Evolutionary conservation across 2,113 vertebrate species (phyloP), one percentile per base, ranked within the genome.

Genomic region (Indicator maculatus): DNA sequence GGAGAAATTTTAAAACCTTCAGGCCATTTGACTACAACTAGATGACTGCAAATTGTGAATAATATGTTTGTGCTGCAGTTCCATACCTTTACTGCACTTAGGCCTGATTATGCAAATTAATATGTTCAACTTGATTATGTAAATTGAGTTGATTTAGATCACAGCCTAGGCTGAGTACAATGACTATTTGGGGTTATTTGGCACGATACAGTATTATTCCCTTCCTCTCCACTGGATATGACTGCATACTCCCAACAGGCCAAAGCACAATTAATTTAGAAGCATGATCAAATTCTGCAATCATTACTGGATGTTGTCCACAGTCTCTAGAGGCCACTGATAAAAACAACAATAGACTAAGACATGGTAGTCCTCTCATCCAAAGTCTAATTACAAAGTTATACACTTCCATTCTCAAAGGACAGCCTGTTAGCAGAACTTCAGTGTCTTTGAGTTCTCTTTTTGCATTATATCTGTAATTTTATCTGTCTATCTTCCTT

Each of bases 321-420:
- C 36, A 47, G 74, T 56, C 87, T 63, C 50, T 28, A 47, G 93
- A 91, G 88, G 56, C 31, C 76, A 65, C 88, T 75, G 93, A 89
- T 93, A 82, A 64, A 65, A 81, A 71, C 80, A 86, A 89, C 64
- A 93, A 64, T 83, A 78, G 87, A 88, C 83, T 92, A 85, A 95
- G 95, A 89, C 84, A 61, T 61, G 69, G 53, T 89, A 90, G 70
- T 90, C 90, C 95, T 96, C 71, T 92, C 90, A 90, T 90, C 64
- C 61, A 58, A 91, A 96, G 58, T 94, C 95, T 97, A 94, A 96
- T 96, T 96, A 69, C 71, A 88, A 93, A 96, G 91, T 83, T 96
- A 80, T 9, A 78, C 71, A 65, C 52, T 94, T 94, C 21, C 20
- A 44, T 95, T 93, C 93, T 97, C 93, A 52, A 75, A 94, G 94